A percentile compares a stretch with the other conserved stretches of the same genome.
Conservation (phyloP, 2,797 vertebrate species). For the Rhynchonycteris naso region DNA sequence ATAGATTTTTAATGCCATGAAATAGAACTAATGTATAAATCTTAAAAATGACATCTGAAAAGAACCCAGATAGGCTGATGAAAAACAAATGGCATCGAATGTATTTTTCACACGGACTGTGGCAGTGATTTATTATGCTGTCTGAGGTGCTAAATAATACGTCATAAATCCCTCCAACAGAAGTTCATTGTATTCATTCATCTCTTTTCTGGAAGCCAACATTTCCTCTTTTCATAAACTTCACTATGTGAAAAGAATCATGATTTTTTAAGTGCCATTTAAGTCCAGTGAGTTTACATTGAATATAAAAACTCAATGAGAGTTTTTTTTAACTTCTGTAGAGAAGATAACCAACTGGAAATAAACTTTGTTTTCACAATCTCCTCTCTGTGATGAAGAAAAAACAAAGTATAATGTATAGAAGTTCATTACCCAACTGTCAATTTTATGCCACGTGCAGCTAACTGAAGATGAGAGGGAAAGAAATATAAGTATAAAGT, state of each 20-base stretch:
- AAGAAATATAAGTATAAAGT: neutral
- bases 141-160: conserved; percentile 86
- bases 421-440: neutral
- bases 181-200: conserved; percentile 86
- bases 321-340: conserved; percentile 27
- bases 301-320: conserved; percentile 58
- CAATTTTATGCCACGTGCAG: neutral
- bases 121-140: conserved; percentile 88
- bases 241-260: conserved; percentile 81
- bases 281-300: conserved; percentile 76
- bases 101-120: conserved; percentile 83
- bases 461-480: neutral
- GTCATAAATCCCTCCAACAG: conserved; percentile 88
- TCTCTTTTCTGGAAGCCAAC: conserved; percentile 81
- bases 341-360: conserved; percentile 55
- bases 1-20: conserved; percentile 82
- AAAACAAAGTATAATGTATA: conserved; percentile 9
- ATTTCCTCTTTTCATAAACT: conserved; percentile 82
- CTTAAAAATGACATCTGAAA: conserved; percentile 82
- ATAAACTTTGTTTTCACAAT: conserved; percentile 42
- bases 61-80: conserved; percentile 78
- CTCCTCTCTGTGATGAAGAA: neutral
- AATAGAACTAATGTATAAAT: conserved; percentile 83
- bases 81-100: conserved; percentile 85
- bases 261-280: conserved; percentile 82